A percentile compares a stretch with the other conserved stretches of the same genome.
These are phyloP conservation scores for Setipinna tenuifilis DNA, from an alignment of 2,797 vertebrate genomes.

Conservation along the genomic window DNA sequence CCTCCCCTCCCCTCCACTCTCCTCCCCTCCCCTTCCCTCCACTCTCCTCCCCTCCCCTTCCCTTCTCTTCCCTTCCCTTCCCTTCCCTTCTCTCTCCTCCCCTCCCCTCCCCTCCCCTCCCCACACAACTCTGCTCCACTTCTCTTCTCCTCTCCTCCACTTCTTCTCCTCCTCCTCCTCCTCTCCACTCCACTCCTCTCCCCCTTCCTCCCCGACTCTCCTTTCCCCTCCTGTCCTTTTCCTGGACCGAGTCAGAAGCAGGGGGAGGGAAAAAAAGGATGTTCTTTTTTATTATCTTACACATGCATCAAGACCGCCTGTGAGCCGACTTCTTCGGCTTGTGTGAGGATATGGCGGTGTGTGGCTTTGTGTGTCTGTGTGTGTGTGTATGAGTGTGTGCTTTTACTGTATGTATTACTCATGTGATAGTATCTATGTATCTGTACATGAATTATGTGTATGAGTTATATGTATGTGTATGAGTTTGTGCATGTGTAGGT, in stretches of 20 bases:
- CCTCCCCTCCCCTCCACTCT: neutral
- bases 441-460: neutral
- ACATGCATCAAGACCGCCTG: slow-evolving; percentile 56
- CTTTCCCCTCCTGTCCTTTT: slow-evolving; percentile 42
- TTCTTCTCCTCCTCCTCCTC: slow-evolving; percentile 47
- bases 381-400: neutral
- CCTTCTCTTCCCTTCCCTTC: too few species aligned
- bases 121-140: slow-evolving; percentile 6
- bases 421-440: neutral
- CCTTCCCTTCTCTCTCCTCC: too few species aligned
- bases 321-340: slow-evolving; percentile 16
- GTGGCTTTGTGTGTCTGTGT: slow-evolving; percentile 6
- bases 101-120: too few species aligned
- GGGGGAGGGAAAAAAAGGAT: slow-evolving; percentile 67
- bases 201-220: slow-evolving; percentile 41
- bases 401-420: slow-evolving; percentile 33
- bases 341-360: slow-evolving; percentile 20
- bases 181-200: neutral
- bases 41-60: neutral
- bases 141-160: slow-evolving; percentile 39
- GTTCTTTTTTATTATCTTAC: slow-evolving; percentile 69
- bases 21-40: neutral
- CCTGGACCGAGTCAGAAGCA: slow-evolving; percentile 45
- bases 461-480: neutral
- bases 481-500: neutral